Evolutionary conservation across 2,113 vertebrate species (phyloP).

Genomic region (Naja naja): DNA sequence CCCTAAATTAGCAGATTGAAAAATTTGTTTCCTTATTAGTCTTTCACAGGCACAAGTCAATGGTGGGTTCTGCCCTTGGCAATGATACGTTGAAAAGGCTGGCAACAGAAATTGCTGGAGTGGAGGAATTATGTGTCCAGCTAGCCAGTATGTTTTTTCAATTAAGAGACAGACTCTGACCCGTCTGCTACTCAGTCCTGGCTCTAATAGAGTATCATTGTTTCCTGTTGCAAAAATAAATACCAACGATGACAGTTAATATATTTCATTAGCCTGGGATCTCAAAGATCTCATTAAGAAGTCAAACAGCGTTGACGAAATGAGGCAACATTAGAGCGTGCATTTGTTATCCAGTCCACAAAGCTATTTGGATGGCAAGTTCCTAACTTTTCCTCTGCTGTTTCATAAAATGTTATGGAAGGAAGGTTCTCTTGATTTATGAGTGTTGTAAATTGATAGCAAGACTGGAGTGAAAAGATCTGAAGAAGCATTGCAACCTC

Average conservation of each 20-base stretch:
- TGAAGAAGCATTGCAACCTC: constrained; percentile 52
- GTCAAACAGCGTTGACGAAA: constrained; percentile 65
- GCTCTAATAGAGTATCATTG: constrained; percentile 64
- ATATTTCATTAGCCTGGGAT: constrained; percentile 65
- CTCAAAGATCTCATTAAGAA: constrained; percentile 70
- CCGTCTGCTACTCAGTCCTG: constrained; percentile 29
- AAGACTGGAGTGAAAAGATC: constrained; percentile 63
- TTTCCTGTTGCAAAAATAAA: constrained; percentile 70
- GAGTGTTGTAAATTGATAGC: constrained; percentile 63
- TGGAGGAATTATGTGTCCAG: not conserved
- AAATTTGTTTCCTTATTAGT: not conserved
- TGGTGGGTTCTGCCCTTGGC: rapidly evolving
- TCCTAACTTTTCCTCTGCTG: constrained; percentile 59
- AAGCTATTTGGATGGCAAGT: constrained; percentile 59
- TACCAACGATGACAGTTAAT: constrained; percentile 72
- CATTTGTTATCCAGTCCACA: constrained; percentile 62
- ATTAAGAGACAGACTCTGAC: constrained; percentile 56
- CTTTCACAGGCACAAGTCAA: not conserved
- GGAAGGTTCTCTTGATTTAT: constrained; percentile 60
- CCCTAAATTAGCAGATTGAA: not conserved
- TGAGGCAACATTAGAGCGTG: constrained; percentile 61
- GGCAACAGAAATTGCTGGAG: rapidly evolving
- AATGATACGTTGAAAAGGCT: not conserved
- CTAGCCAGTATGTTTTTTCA: constrained; percentile 52
- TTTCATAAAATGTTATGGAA: constrained; percentile 61